A percentile compares a stretch with the other conserved stretches of the same genome.
Evolutionary conservation across 1,140 invertebrate species (phyloP).

Genomic region (Polypedilum vanderplanki): DNA sequence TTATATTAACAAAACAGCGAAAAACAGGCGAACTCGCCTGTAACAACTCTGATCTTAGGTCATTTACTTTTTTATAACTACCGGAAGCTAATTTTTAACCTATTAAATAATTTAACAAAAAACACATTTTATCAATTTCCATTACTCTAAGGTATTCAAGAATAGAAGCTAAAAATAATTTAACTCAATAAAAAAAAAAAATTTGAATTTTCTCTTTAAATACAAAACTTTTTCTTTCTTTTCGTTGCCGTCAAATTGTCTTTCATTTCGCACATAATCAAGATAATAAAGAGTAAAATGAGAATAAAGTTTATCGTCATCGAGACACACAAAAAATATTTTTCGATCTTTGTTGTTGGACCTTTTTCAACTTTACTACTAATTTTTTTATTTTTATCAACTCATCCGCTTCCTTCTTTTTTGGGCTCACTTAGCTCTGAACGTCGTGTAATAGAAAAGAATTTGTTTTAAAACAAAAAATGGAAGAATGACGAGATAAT

Average conservation of each 20-base stretch:
- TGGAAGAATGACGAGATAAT: not conserved
- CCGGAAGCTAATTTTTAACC: no score
- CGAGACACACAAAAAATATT: not conserved
- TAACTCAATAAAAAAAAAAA: no score
- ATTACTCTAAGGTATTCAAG: no score
- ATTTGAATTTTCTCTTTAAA: no score
- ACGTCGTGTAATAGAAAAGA: not conserved
- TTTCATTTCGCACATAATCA: not conserved
- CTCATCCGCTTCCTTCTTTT: not conserved
- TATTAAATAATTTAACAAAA: no score
- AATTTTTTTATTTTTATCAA: not conserved
- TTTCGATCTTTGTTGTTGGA: not conserved
- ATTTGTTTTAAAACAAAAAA: conserved; percentile 28
- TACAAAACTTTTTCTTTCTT: no score
- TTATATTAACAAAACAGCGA: no score
- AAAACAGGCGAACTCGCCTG: no score
- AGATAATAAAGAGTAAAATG: conserved; percentile 10
- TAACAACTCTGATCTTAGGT: no score
- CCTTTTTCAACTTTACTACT: not conserved
- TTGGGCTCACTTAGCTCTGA: not conserved
- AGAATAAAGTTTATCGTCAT: conserved; percentile 19
- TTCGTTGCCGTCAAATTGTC: not conserved
- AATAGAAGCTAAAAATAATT: no score
- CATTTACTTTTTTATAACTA: no score
- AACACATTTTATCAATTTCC: no score